phyloP scores from a whole-genome alignment of 2,797 vertebrate genomes.

The Tiaroga cobitis region DNA sequence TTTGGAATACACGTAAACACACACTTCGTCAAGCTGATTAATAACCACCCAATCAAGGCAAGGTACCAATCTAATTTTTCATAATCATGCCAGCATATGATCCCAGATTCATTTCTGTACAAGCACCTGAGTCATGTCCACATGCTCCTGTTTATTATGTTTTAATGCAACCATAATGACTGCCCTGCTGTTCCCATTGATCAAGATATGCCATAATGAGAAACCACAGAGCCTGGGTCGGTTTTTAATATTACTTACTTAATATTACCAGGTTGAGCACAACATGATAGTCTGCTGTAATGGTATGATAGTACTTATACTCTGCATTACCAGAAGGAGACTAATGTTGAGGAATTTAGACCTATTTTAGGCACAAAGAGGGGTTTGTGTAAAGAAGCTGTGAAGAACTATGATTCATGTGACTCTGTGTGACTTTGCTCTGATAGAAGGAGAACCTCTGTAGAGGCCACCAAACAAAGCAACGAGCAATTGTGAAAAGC shows the following conservation, averaged over 20 bases:
- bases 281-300: conserved; percentile 18
- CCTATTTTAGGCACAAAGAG: background rate
- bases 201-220: conserved; percentile 47
- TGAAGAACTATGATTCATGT: conserved; percentile 29
- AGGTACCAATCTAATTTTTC: conserved; percentile 45
- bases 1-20: conserved; percentile 28
- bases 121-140: conserved; percentile 45
- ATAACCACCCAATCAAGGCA: conserved; percentile 37
- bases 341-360: background rate
- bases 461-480: conserved; percentile 42
- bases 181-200: conserved; percentile 45
- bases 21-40: conserved; percentile 33
- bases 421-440: conserved; percentile 16
- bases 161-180: conserved; percentile 62
- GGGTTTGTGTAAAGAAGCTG: background rate
- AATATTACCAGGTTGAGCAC: conserved; percentile 16
- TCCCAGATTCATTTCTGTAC: conserved; percentile 29
- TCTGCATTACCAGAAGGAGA: conserved; percentile 33
- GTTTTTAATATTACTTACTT: conserved; percentile 54
- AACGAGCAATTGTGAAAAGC: conserved; percentile 65
- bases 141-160: conserved; percentile 57
- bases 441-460: conserved; percentile 7
- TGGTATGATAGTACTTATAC: conserved; percentile 15
- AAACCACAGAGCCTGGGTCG: background rate
- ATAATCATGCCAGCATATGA: conserved; percentile 47